Conservation (phyloP, 2,797 vertebrate species). For the Lepilemur ruficaudatus region DNA sequence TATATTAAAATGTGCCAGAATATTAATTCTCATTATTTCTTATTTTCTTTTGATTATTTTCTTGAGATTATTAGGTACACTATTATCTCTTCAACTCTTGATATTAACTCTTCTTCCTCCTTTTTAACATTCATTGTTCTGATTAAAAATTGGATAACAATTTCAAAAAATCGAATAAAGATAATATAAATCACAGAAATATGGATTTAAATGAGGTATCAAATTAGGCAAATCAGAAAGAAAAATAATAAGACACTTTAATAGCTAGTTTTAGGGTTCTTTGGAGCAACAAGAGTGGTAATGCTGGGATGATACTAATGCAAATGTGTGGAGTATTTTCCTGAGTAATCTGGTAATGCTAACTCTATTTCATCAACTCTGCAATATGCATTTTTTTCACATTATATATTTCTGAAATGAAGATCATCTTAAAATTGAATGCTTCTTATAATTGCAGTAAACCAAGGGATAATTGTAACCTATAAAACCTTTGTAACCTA, state of each 20-base stretch:
- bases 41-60: background rate
- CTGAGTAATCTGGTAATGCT: background rate
- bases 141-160: background rate
- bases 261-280: background rate
- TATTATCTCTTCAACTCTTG: background rate
- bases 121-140: background rate
- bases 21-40: background rate
- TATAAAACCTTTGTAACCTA: background rate
- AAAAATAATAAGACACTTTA: background rate
- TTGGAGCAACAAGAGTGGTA: background rate
- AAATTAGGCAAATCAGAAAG: background rate
- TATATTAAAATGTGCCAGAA: background rate
- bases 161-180: background rate
- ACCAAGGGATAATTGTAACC: background rate
- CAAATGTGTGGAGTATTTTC: background rate
- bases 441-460: background rate
- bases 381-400: background rate
- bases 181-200: background rate
- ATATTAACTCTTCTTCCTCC: background rate
- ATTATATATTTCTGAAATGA: background rate
- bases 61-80: background rate
- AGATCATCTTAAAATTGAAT: background rate
- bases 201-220: background rate
- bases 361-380: background rate
- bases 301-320: accelerated